Percentiles rank a stretch among this genome's conserved stretches.
phyloP scores from a whole-genome alignment of 1,140 invertebrate genomes.

The Lutraria rhynchaena region DNA sequence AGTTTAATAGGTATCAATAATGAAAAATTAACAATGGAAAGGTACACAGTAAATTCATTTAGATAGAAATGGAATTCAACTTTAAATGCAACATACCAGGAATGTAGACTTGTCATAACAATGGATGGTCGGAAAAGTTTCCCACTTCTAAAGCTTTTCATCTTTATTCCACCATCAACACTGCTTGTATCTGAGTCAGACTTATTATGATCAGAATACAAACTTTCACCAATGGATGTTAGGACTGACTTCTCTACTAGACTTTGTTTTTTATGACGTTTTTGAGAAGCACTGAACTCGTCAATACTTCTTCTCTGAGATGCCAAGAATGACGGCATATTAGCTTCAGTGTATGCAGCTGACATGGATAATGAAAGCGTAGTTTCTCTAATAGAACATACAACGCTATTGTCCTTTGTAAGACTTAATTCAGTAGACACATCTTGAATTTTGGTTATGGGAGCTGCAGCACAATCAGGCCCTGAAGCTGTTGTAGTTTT shows the following conservation, averaged over 20 bases:
- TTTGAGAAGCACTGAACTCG: conserved; percentile 65
- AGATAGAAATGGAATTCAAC: no score
- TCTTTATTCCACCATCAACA: neutral
- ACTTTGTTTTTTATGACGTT: conserved; percentile 12
- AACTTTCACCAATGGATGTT: conserved; percentile 6
- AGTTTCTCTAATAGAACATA: conserved; percentile 49
- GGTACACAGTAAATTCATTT: no score
- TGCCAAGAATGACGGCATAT: conserved; percentile 48
- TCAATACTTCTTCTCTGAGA: conserved; percentile 68
- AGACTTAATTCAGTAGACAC: conserved; percentile 50
- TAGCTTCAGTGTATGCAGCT: conserved; percentile 62
- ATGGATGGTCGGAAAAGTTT: conserved; percentile 64
- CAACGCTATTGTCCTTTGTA: conserved; percentile 44
- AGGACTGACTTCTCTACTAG: conserved; percentile 14
- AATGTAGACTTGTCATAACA: conserved; percentile 77
- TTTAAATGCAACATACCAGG: conserved; percentile 75
- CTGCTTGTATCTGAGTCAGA: conserved; percentile 29
- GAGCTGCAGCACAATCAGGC: neutral
- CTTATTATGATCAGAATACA: neutral
- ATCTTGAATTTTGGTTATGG: conserved; percentile 35
- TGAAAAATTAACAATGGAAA: no score
- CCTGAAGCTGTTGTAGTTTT: neutral
- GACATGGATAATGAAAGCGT: conserved; percentile 69
- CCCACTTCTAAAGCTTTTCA: conserved; percentile 11
- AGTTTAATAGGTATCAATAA: no score